phyloP scores from a whole-genome alignment of 2,113 vertebrate genomes.

The mouse (Mus musculus) region GRCm39 chr5:107242501-107243000 shows the following conservation, averaged over 20 bases:
- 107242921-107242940: not conserved
- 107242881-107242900: not conserved
- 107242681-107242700: no score
- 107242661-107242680: no score
- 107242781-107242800: not conserved
- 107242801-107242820: not conserved
- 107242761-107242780: not conserved
- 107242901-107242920: not conserved
- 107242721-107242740: not conserved
- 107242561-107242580: no score
- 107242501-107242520: no score
- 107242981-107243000: not conserved
- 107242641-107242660: no score
- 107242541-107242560: no score
- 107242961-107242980: not conserved
- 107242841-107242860: no score
- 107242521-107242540: no score
- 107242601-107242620: no score
- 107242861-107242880: not conserved
- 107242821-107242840: not conserved
- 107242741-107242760: not conserved
- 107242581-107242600: no score
- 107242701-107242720: not conserved
- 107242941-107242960: not conserved
- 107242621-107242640: no score